Base-by-base conservation (phyloP, 2,797 vertebrate species). In the Otolemur crassicaudatus region DNA sequence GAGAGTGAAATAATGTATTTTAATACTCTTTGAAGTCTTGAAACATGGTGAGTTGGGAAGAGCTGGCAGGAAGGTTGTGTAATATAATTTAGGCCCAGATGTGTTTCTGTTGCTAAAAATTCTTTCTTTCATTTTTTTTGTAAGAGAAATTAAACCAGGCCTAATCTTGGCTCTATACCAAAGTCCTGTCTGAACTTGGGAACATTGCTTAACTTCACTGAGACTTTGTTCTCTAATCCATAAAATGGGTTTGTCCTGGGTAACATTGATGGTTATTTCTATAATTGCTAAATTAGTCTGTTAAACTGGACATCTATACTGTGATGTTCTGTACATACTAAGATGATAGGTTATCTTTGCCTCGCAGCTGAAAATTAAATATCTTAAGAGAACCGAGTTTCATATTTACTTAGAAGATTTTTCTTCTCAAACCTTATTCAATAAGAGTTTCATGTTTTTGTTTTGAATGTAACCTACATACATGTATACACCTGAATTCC, bases 11-110 rank as follows among this genome's bases (percentile, higher is more conserved):
- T 80, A 91, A 91, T 53, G 27, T 43, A 61, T 56, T 53, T 65
- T 73, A 49, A 34, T 29, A 27, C 20, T 85, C 87, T 91, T 63
- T 87, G 84, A 94, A 91, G 65, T 84, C 82, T 95, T 56, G 56
- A 37, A 87, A 60, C 12, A 43, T 73, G 72, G 56, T 2, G 12
- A 25, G 53, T 58, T 92, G 75, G 49, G 61, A 73, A 91, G 40
- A 96, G 34, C 34, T 69, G 67, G 10, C 17, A 87, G 75, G 90
- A 92, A 88, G 27, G 8, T n/a, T 89, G 46, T 75, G 11, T 69
- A 79, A 67, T 27, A 8, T 63, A 53, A 40, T 72, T 61, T 84
- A 90, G 63, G 34, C 1, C 7, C 22, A 25, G 65, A 29, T 83
- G 5, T 20, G 43, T 20, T 90, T 91, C n/a, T 60, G 10, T 53